phyloP scores from a whole-genome alignment of 2,113 vertebrate species.

The Pelecanoides urinatrix region DNA sequence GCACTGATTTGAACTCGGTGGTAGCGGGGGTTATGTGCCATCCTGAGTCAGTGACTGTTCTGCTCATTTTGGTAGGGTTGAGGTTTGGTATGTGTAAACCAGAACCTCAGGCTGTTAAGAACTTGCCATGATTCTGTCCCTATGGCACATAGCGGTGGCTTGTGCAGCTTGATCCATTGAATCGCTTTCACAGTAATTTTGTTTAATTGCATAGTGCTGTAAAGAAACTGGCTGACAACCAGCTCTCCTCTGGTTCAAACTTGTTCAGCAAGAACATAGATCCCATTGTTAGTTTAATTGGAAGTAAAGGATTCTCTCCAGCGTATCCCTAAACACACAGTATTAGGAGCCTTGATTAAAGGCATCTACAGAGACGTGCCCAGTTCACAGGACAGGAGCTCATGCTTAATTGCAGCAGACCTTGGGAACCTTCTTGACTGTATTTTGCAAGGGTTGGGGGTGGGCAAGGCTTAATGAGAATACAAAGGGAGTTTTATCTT shows the following conservation, averaged over 20 bases:
- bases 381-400: neutral
- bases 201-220: slow-evolving; percentile 22
- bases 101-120: neutral
- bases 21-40: neutral
- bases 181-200: slow-evolving; percentile 33
- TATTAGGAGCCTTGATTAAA: slow-evolving; percentile 49
- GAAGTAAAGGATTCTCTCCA: slow-evolving; percentile 63
- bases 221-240: slow-evolving; percentile 59
- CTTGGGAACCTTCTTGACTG: slow-evolving; percentile 32
- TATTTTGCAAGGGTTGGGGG: neutral
- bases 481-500: slow-evolving; percentile 54
- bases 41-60: neutral
- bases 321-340: neutral
- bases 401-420: slow-evolving; percentile 50
- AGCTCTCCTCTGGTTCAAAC: slow-evolving; percentile 48
- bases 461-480: neutral
- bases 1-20: neutral
- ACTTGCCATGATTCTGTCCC: neutral
- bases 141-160: neutral
- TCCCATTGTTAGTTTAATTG: slow-evolving; percentile 66
- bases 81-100: neutral
- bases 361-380: neutral
- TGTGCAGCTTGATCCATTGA: slow-evolving; percentile 29
- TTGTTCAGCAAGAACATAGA: slow-evolving; percentile 60
- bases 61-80: neutral